Base-by-base conservation (phyloP, 1,140 invertebrate genomes). In the Sinella curviseta region DNA sequence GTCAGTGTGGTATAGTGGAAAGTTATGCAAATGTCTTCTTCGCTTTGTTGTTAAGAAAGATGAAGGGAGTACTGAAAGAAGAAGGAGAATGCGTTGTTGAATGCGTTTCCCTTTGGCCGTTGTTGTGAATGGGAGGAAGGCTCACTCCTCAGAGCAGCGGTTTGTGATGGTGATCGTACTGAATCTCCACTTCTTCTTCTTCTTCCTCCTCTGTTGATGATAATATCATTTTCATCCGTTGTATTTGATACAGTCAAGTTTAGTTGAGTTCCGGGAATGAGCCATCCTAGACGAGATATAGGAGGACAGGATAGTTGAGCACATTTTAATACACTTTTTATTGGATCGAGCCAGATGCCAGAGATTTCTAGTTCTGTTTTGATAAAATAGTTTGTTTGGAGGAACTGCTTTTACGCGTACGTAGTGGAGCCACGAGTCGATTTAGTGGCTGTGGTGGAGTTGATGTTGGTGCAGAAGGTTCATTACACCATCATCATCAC, bases 271-370 rank as follows among this genome's bases (percentile, higher is more conserved):
- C 65, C 30, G 65, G 30, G 28, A 31, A 70, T 8, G 65, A 70
- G 65, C 4, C 65, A 70, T 70, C 3, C 26, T 33, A 70, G 65
- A 70, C 57, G 57, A 60, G 39, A 48, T 48, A 26, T 65, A 65
- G 16, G 26, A 65, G 57, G 57, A 16, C 16, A 65, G 39, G 57
- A 65, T 12, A 65, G 16, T 65, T 65, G 57, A 12, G 8, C 57
- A 65, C 20, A 48, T 20, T 48, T n/a, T 65, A 26, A 65, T 65
- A 65, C 24, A 12, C 24, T 65, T 65, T 65, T 65, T 65, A 65
- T n/a, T 65, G 26, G 57, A 65, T 65, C 57, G 24, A 65, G 26
- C 24, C 14, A 65, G 39, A 48, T 48, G 39, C 39, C 39, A 65
- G 57, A 65, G 8, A 8, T 26, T n/a, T 65, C 26, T 65, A 4